Percentiles rank a stretch among this genome's conserved stretches.
Evolutionary conservation across 2,113 vertebrate genomes (phyloP).

Genomic region (Scalopus aquaticus): DNA sequence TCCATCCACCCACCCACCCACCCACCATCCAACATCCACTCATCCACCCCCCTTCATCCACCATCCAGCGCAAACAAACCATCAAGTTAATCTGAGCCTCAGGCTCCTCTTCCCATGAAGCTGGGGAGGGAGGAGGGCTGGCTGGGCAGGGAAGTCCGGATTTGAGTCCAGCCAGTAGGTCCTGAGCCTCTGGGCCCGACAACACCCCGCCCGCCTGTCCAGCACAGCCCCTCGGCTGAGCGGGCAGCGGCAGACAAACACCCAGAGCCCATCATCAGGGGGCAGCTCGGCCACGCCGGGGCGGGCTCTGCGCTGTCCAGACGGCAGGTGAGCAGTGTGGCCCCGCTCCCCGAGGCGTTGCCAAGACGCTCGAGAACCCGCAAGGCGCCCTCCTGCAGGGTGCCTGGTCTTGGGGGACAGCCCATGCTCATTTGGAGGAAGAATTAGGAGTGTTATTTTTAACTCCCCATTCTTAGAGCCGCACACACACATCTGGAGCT

Average conservation of each 20-base stretch:
- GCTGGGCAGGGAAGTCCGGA: constrained; percentile 30
- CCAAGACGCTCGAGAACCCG: background rate
- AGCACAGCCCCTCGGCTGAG: constrained; percentile 66
- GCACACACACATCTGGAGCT: constrained; percentile 54
- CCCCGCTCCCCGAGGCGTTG: background rate
- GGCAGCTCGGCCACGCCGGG: constrained; percentile 60
- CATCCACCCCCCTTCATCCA: no score
- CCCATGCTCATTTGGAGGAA: constrained; percentile 10
- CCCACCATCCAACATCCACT: no score
- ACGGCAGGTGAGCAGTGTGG: constrained; percentile 57
- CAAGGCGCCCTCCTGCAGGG: background rate
- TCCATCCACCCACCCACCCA: no score
- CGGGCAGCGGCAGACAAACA: constrained; percentile 51
- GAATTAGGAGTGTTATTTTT: constrained; percentile 67
- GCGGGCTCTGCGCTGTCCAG: constrained; percentile 76
- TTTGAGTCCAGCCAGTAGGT: constrained; percentile 60
- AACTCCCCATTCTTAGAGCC: constrained; percentile 73
- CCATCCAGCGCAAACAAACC: background rate
- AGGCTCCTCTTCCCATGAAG: background rate
- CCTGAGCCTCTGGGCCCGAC: constrained; percentile 63
- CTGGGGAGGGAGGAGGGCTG: rapidly evolving
- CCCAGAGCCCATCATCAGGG: constrained; percentile 55
- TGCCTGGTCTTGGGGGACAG: constrained; percentile 40
- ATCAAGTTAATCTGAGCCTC: rapidly evolving
- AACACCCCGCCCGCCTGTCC: constrained; percentile 27